Evolutionary conservation across 2,113 vertebrate genomes (phyloP), one percentile per base, ranked within the genome.

Genomic region (Fulica atra): DNA sequence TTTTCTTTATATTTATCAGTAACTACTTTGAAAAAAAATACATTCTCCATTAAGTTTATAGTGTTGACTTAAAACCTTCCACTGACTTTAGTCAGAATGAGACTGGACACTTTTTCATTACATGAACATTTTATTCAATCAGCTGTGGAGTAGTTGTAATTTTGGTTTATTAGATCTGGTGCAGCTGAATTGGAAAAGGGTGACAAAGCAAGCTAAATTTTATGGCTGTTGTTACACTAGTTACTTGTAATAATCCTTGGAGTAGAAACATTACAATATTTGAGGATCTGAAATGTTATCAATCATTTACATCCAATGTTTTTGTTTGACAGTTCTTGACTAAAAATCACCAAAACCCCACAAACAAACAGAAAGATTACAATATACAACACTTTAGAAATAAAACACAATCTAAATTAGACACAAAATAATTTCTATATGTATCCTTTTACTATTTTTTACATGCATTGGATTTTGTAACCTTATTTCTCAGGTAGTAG

Each of bases 141-240:
- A 82, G 19, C 33, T 87, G 15, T 88, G 84, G 57, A 88, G 72
- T 36, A 70, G 40, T 35, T 91, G 63, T 82, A 80, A 80, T 92
- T 95, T 93, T 89, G 14, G 10, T 92, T 94, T 94, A 87, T 93
- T 89, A 73, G 44, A 66, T 94, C 87, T 88, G 19, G 50, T 70
- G 40, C 40, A 80, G 28, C 25, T 88, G 46, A 94, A 61, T 54
- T 82, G 46, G 54, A 91, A 91, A 88, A 85, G n/a, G 8, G 53
- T 85, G 50, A 72, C n/a, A 87, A 89, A 91, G 25, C 35, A 89
- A 89, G 86, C 54, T 89, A 73, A 63, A 66, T 78, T 95, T 92
- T 85, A 46, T 44, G 24, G 64, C 38, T 60, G 19, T 42, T 95
- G 70, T 84, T 94, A 46, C 4, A 33, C 17, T 38, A 72, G 57